Percentiles rank a stretch among this genome's conserved stretches.
phyloP scores from a whole-genome alignment of 2,888 invertebrate genomes.

The Crossocerus cetratus region DNA sequence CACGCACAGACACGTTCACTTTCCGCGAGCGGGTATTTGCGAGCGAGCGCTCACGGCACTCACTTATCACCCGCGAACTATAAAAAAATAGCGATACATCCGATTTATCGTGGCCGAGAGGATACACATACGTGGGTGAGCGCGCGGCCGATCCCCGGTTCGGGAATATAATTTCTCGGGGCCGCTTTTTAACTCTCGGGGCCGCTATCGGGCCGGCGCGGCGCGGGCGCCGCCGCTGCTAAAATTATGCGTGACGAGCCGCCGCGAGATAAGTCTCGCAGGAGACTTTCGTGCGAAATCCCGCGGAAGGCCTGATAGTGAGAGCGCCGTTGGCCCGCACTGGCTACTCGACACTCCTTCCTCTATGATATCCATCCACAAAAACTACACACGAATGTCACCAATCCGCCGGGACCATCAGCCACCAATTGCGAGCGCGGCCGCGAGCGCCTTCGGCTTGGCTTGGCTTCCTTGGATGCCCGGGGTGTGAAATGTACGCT shows the following conservation, averaged over 20 bases:
- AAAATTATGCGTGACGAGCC: conserved; percentile 61
- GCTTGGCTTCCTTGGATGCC: no score
- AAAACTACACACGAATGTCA: no score
- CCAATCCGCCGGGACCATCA: background rate
- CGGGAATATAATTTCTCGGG: conserved; percentile 41
- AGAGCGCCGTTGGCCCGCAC: background rate
- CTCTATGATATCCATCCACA: no score
- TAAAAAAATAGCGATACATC: background rate
- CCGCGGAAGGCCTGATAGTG: conserved; percentile 43
- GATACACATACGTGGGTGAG: background rate
- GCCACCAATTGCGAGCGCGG: background rate
- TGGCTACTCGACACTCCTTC: background rate
- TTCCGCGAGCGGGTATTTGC: no score
- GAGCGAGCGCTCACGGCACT: no score
- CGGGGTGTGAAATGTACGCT: conserved; percentile 1
- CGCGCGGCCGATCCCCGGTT: conserved; percentile 22
- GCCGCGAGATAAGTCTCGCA: conserved; percentile 54
- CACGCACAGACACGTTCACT: background rate
- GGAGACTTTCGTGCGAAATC: conserved; percentile 46
- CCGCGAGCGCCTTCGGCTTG: no score
- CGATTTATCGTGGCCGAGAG: conserved; percentile 9
- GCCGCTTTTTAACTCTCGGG: conserved; percentile 37
- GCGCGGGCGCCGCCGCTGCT: no score
- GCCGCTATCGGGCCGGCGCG: conserved; percentile 55
- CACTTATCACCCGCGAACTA: background rate